Evolutionary conservation across 2,113 vertebrate genomes (phyloP).

Genomic region (Chaetodon auriga): DNA sequence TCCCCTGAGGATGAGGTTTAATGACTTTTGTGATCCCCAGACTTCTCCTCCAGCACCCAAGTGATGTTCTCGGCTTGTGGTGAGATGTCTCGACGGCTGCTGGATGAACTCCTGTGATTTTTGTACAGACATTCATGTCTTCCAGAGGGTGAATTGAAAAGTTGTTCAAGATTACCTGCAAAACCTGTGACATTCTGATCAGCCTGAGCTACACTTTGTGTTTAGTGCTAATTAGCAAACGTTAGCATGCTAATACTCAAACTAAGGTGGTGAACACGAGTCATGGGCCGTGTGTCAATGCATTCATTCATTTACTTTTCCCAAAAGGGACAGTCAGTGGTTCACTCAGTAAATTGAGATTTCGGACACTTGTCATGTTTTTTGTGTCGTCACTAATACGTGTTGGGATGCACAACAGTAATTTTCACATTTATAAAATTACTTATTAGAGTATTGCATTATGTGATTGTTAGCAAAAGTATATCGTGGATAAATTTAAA

Average conservation of each 20-base stretch:
- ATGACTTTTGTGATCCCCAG: too few relatives aligned
- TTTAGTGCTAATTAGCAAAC: background rate
- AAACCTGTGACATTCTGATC: background rate
- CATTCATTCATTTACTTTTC: background rate
- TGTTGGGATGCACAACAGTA: background rate
- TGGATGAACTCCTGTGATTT: background rate
- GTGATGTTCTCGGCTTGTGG: background rate
- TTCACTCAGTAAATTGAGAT: background rate
- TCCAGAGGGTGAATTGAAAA: background rate
- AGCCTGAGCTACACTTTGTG: background rate
- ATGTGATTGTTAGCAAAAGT: background rate
- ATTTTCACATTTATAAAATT: too few relatives aligned
- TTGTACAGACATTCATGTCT: background rate
- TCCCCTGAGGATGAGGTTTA: background rate
- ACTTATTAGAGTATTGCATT: background rate
- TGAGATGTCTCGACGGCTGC: background rate
- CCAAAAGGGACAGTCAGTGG: background rate
- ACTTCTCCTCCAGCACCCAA: background rate
- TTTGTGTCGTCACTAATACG: background rate
- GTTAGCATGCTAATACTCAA: background rate
- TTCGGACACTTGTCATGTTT: background rate
- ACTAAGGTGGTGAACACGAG: background rate
- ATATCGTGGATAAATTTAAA: background rate
- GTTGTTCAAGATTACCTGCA: background rate
- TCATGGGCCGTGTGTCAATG: too few relatives aligned